A percentile compares a stretch with the other conserved stretches of the same genome.
phyloP scores from a whole-genome alignment of 1,140 invertebrate genomes.

The Antheraea mylitta region DNA sequence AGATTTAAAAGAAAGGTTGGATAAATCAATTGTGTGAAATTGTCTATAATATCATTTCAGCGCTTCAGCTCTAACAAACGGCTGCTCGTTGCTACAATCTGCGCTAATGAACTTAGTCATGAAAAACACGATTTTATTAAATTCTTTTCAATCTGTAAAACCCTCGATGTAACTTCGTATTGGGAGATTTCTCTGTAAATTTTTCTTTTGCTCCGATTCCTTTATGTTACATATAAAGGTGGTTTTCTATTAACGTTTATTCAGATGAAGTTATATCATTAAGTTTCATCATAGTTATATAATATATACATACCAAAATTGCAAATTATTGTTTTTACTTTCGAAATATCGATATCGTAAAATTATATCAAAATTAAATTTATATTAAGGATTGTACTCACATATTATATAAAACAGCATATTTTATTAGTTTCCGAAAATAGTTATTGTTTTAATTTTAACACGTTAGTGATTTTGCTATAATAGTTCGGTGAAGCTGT shows the following conservation, averaged over 20 bases:
- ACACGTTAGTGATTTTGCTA: too few species aligned
- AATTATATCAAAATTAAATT: too few species aligned
- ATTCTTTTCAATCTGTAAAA: conserved; percentile 4
- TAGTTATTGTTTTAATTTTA: too few species aligned
- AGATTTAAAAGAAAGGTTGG: background rate
- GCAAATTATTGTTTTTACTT: too few species aligned
- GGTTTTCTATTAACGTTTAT: background rate
- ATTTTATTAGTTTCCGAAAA: too few species aligned
- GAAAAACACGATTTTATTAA: background rate
- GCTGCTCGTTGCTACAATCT: conserved; percentile 3
- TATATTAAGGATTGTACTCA: too few species aligned
- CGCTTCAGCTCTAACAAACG: background rate
- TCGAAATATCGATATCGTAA: too few species aligned
- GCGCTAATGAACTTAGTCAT: conserved; percentile 2
- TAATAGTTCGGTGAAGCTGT: too few species aligned
- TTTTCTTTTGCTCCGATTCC: background rate
- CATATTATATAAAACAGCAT: too few species aligned
- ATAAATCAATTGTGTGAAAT: conserved; percentile 3
- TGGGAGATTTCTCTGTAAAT: background rate
- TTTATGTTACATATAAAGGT: background rate
- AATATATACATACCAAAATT: too few species aligned
- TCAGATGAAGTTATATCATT: too few species aligned
- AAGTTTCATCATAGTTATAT: too few species aligned
- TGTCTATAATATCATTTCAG: conserved; percentile 3
- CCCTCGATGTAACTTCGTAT: background rate